Percentiles rank a stretch among this genome's conserved stretches.
Conservation (phyloP, 1,140 invertebrate genomes). For the Arctopsyche grandis region DNA sequence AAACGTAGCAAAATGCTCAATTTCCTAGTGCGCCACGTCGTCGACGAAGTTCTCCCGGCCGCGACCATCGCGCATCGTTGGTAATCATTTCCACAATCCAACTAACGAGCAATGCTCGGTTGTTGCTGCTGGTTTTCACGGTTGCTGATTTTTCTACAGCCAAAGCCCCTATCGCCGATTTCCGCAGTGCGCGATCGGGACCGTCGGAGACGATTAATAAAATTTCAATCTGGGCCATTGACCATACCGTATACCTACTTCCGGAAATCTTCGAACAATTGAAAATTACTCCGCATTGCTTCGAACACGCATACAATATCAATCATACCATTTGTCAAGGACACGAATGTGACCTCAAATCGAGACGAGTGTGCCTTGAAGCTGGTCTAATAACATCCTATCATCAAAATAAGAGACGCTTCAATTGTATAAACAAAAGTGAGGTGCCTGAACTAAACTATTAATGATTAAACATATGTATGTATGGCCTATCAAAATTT, state of each 20-base stretch:
- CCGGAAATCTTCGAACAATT: no score
- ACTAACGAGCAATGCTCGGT: constrained; percentile 17
- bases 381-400: no score
- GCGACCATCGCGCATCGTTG: constrained; percentile 15
- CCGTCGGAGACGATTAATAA: background rate
- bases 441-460: no score
- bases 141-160: constrained; percentile 18
- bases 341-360: no score
- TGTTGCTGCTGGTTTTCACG: constrained; percentile 19
- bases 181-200: background rate
- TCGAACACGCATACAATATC: no score
- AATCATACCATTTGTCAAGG: no score
- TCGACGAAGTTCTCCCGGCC: background rate
- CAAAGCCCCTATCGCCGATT: background rate
- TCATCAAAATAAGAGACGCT: no score
- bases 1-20: background rate
- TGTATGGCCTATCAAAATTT: no score
- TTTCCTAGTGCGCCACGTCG: background rate
- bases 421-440: no score
- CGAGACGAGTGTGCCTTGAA: no score
- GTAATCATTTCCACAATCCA: constrained; percentile 7
- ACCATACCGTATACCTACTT: background rate
- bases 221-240: background rate
- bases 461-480: no score
- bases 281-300: no score